A percentile compares a stretch with the other conserved stretches of the same genome.
Conservation (phyloP, 2,113 vertebrate genomes). For the Megaleporinus macrocephalus region DNA sequence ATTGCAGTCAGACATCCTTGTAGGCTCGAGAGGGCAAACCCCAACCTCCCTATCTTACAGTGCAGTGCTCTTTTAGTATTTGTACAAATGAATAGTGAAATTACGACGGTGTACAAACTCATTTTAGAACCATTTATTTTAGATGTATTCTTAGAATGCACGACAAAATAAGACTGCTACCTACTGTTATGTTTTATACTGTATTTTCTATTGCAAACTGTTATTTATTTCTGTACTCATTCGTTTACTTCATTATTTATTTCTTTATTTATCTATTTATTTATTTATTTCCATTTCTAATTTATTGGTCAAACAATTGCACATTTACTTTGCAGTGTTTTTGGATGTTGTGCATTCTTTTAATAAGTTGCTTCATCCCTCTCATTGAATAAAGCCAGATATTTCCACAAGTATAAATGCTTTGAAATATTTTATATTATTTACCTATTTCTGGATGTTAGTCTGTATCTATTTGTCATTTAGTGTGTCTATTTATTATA, state of each 20-base stretch:
- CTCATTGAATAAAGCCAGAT: slow-evolving; percentile 75
- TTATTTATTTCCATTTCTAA: slow-evolving; percentile 40
- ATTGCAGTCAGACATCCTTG: slow-evolving; percentile 70
- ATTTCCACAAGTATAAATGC: slow-evolving; percentile 76
- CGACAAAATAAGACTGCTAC: slow-evolving; percentile 60
- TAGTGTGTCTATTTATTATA: slow-evolving; percentile 54
- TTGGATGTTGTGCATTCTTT: slow-evolving; percentile 69
- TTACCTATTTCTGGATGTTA: slow-evolving; percentile 76
- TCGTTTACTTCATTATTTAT: slow-evolving; percentile 54
- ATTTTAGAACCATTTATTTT: slow-evolving; percentile 79
- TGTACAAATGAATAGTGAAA: slow-evolving; percentile 74
- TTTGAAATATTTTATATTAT: slow-evolving; percentile 78
- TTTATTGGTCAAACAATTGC: slow-evolving; percentile 58
- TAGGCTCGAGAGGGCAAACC: slow-evolving; percentile 64
- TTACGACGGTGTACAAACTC: slow-evolving; percentile 62
- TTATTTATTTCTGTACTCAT: slow-evolving; percentile 64
- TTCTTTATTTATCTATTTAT: slow-evolving; percentile 53
- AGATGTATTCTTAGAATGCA: slow-evolving; percentile 78
- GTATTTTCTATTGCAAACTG: slow-evolving; percentile 53
- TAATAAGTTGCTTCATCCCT: slow-evolving; percentile 63
- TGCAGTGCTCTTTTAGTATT: slow-evolving; percentile 71
- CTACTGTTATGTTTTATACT: slow-evolving; percentile 53
- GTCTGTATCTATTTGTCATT: slow-evolving; percentile 73
- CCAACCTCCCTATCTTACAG: slow-evolving; percentile 66
- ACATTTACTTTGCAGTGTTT: slow-evolving; percentile 53